These are phyloP conservation scores for Tragelaphus oryx DNA, from an alignment of 2,797 vertebrate genomes.

Conservation along the genomic window DNA sequence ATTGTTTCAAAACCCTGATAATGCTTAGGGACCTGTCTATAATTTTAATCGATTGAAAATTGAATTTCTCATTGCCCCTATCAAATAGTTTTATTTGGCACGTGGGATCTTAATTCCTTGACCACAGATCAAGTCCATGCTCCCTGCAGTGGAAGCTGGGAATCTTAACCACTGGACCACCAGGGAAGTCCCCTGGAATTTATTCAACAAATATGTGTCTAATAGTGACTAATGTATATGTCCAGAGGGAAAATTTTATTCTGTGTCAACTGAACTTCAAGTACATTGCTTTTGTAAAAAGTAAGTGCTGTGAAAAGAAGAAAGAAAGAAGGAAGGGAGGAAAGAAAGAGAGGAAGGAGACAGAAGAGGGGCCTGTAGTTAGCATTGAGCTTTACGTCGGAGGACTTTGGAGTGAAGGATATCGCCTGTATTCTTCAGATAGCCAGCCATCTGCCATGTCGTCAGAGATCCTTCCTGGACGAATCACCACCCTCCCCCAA, in stretches of 20 bases:
- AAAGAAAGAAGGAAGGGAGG: neutral
- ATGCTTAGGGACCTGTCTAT: neutral
- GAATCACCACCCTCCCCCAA: neutral
- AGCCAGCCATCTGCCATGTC: neutral
- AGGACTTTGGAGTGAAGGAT: neutral
- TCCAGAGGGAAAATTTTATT: neutral
- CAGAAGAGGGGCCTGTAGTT: neutral
- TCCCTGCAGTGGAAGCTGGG: neutral
- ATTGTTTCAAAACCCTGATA: slow-evolving; percentile 37
- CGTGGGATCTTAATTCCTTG: neutral
- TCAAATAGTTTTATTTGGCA: neutral
- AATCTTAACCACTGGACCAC: neutral
- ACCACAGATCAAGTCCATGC: neutral
- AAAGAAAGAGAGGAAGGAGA: neutral
- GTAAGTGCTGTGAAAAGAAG: neutral
- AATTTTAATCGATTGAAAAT: slow-evolving; percentile 20
- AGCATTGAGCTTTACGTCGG: neutral
- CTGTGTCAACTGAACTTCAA: neutral
- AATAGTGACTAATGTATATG: neutral
- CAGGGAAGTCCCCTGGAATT: neutral
- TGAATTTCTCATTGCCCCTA: neutral
- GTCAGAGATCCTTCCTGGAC: neutral
- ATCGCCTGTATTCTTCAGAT: neutral
- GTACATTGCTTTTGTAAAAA: neutral
- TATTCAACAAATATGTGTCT: neutral